Evolutionary conservation across 2,888 invertebrate genomes (phyloP).

Genomic region (Alitta virens): DNA sequence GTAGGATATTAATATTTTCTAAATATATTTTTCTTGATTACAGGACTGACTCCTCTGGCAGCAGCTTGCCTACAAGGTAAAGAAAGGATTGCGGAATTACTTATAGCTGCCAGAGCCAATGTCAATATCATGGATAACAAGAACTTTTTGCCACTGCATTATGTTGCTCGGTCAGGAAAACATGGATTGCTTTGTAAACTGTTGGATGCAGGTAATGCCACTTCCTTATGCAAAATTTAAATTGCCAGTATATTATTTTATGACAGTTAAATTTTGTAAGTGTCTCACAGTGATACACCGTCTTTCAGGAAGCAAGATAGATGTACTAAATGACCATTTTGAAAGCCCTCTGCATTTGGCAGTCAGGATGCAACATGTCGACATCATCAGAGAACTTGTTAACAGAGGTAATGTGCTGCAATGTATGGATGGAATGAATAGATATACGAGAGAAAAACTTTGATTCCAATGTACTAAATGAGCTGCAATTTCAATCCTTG

Average conservation of each 20-base stretch:
- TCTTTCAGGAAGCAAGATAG: slow-evolving; percentile 22
- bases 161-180: slow-evolving; percentile 26
- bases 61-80: slow-evolving; percentile 23
- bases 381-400: slow-evolving; percentile 23
- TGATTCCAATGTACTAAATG: too few species aligned
- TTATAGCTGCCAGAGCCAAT: slow-evolving; percentile 20
- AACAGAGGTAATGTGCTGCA: slow-evolving; percentile 26
- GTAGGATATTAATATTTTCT: too few species aligned
- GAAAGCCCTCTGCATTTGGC: slow-evolving; percentile 30
- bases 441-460: too few species aligned
- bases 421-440: too few species aligned
- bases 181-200: slow-evolving; percentile 18
- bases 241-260: too few species aligned
- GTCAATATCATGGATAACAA: slow-evolving; percentile 23
- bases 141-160: slow-evolving; percentile 24
- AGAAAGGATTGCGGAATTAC: slow-evolving; percentile 17
- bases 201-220: slow-evolving; percentile 19
- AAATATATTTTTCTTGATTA: too few species aligned
- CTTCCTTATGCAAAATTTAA: too few species aligned
- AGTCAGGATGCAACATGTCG: slow-evolving; percentile 21
- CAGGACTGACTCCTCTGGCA: slow-evolving; percentile 30
- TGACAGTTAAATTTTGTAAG: too few species aligned
- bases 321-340: slow-evolving; percentile 26
- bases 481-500: too few species aligned
- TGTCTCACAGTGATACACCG: too few species aligned